A percentile compares a stretch with the other conserved stretches of the same genome.
Evolutionary conservation across 1,140 invertebrate species (phyloP).

Genomic region (Ceratosolen fusciceps): DNA sequence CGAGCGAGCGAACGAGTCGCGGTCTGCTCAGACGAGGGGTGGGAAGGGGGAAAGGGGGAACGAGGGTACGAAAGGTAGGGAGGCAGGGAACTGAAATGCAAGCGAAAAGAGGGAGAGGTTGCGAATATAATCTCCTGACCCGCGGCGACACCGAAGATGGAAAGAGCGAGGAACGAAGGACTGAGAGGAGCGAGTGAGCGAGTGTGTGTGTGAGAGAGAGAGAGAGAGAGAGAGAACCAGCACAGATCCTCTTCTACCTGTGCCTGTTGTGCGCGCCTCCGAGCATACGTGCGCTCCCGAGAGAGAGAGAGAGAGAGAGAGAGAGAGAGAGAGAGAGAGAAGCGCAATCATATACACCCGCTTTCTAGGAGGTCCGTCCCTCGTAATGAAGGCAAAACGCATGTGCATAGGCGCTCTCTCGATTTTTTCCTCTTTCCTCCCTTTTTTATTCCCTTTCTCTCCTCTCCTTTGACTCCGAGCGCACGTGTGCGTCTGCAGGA

Average conservation of each 20-base stretch:
- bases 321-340: conserved; percentile 28
- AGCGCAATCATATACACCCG: conserved; percentile 33
- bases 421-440: neutral
- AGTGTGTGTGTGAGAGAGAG: conserved; percentile 17
- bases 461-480: neutral
- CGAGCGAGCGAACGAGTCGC: neutral
- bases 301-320: conserved; percentile 24
- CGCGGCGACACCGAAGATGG: conserved; percentile 45
- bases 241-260: too few species aligned
- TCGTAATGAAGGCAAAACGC: conserved; percentile 37
- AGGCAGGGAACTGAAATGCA: conserved; percentile 4
- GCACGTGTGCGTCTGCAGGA: neutral
- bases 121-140: conserved; percentile 49
- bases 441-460: neutral
- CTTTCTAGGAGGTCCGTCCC: conserved; percentile 45
- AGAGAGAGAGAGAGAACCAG: conserved; percentile 20
- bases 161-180: conserved; percentile 22
- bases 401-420: conserved; percentile 6
- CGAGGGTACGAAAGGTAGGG: conserved; percentile 5
- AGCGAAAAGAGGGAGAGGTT: conserved; percentile 24
- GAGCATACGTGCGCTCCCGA: too few species aligned
- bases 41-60: neutral
- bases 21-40: neutral
- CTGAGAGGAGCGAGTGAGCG: neutral
- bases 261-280: too few species aligned